Evolutionary conservation across 2,113 vertebrate genomes (phyloP).

Genomic region (Psilopogon haemacephalus): DNA sequence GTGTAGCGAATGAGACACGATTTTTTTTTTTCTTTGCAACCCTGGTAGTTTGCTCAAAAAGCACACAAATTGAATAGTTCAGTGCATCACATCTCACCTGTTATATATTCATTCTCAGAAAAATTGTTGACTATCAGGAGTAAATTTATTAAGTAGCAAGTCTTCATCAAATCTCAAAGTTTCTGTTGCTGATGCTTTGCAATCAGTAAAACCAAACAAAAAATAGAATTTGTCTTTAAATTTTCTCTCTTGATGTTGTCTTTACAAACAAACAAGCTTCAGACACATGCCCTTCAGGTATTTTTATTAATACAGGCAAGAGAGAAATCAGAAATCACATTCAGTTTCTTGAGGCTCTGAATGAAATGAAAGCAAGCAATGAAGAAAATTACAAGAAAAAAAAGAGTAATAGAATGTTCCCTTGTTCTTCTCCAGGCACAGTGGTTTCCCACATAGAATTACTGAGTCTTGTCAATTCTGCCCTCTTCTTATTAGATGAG

Average conservation of each 20-base stretch:
- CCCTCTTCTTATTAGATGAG: rapidly evolving
- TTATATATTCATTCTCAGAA: too few relatives aligned
- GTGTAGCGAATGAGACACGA: neutral
- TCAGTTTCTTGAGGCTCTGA: neutral
- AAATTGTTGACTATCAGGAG: too few relatives aligned
- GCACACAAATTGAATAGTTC: neutral
- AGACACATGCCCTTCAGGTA: neutral
- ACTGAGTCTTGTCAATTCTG: neutral
- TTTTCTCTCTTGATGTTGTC: neutral
- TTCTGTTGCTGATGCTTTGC: neutral
- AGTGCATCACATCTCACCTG: neutral
- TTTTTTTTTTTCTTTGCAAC: neutral
- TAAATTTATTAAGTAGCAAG: neutral
- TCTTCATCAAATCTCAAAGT: neutral
- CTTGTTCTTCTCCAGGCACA: neutral
- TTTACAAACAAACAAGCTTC: neutral
- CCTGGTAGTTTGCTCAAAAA: neutral
- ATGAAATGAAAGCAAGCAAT: neutral
- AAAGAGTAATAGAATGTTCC: neutral
- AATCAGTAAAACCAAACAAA: neutral
- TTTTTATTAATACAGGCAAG: neutral
- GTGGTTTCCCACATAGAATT: neutral
- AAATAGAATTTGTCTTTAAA: neutral
- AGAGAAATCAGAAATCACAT: neutral
- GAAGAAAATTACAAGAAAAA: neutral